These are phyloP conservation scores for Camptogramma bilineatum DNA, from an alignment of 2,888 invertebrate genomes.

Conservation along the genomic window DNA sequence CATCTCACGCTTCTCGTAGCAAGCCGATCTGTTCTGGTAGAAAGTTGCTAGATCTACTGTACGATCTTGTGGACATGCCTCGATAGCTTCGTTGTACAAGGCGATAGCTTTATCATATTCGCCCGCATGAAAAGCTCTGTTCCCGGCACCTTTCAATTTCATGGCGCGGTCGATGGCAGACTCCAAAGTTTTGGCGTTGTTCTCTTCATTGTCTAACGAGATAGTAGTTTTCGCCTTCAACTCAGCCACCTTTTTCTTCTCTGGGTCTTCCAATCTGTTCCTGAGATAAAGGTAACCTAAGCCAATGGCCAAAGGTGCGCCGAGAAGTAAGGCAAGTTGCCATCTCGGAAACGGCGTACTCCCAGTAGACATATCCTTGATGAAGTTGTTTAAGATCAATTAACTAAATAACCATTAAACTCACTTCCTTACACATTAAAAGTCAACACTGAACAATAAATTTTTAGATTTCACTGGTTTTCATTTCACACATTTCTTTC, in stretches of 20 bases:
- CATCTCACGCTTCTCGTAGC: constrained; percentile 95
- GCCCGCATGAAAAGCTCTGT: constrained; percentile 92
- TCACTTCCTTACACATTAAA: constrained; percentile 55
- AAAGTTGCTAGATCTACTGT: constrained; percentile 93
- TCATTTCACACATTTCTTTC: constrained; percentile 62
- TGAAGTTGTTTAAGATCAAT: constrained; percentile 52
- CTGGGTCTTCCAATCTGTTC: constrained; percentile 83
- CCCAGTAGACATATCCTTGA: constrained; percentile 77
- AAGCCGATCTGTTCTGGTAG: constrained; percentile 98
- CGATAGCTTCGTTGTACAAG: constrained; percentile 97
- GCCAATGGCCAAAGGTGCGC: constrained; percentile 93
- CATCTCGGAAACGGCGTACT: constrained; percentile 90
- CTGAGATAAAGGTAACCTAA: constrained; percentile 91
- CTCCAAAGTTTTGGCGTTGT: constrained; percentile 72
- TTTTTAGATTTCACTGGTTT: constrained; percentile 62
- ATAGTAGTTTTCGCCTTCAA: constrained; percentile 84
- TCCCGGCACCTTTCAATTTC: constrained; percentile 94
- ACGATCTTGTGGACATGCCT: constrained; percentile 91
- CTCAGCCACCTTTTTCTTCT: constrained; percentile 82
- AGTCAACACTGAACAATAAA: constrained; percentile 62
- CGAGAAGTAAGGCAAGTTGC: constrained; percentile 94
- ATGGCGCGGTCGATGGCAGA: constrained; percentile 90
- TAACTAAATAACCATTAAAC: constrained; percentile 73
- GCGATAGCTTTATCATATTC: constrained; percentile 96
- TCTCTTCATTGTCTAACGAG: constrained; percentile 86